Evolutionary conservation across 2,113 vertebrate species (phyloP), one percentile per base, ranked within the genome.

Genomic region (Pollachius pollachius): DNA sequence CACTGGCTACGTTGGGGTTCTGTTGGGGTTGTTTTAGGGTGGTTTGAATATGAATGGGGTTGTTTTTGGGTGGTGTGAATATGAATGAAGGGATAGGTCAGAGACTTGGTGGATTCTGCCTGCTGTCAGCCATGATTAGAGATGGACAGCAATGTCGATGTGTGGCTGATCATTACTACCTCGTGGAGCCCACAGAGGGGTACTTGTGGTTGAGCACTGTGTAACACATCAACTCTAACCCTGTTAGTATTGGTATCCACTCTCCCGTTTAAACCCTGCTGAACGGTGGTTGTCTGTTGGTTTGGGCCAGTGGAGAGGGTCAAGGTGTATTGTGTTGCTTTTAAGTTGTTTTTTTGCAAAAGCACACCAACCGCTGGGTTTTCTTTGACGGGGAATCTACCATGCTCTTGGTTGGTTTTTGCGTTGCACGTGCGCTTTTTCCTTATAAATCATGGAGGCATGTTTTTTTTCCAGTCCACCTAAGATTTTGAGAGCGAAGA

Each of bases 121-220:
- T 59, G 62, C 78, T 90, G 85, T 88, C 85, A 87, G 80, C 76
- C 89, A 72, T 87, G 85, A 88, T 92, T 88, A 89, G 81, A 83
- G 73, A 78, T 80, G 81, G 79, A 76, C 76, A 76, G 83, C 82
- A 84, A n/a, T n/a, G 86, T 85, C 80, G 83, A 81, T 82, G 80
- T 86, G 74, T 70, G 72, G 69, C 41, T 65, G 80, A 89, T 89
- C 82, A 84, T 89, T 90, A 87, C 78, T 3, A 67, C 79, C 77
- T 85, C 83, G 90, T 87, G 90, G 79, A 84, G 85, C 85, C 88
- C 86, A 85, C 76, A 56, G 85, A 88, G 89, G 89, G 81, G 80
- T 64, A 18, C 58, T 37, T 54, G 67, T 68, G 72, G 78, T 77
- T 90, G 84, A 75, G 85, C 89, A 85, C 78, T 25, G 80, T 79